Evolutionary conservation across 2,797 vertebrate species (phyloP), one percentile per base, ranked within the genome.

Genomic region (Gambusia yucatana): DNA sequence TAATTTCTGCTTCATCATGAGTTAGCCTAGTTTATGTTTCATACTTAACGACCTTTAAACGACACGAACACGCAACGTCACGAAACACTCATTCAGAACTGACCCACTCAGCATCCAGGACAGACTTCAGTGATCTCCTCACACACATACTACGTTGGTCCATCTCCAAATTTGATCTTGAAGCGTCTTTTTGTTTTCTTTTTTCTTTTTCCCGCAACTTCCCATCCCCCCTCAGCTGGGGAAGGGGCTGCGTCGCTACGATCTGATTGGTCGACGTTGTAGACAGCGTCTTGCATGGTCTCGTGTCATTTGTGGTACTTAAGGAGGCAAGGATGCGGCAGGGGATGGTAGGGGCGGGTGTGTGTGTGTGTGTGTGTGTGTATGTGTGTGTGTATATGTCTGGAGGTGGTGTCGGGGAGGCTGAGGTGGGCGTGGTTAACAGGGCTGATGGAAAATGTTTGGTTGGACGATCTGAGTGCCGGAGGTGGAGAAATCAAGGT

Each of bases 261-360:
- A 89, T 95, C 86, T 82, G 85, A 94, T 93, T 93, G 91, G 94
- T 88, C 82, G 84, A 28, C 78, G 88, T 77, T 84, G 84, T 80
- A 20, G 82, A 80, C 88, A 77, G 80, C 25, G 44, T 74, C 63
- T 74, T 75, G 77, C 20, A 28, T 59, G 80, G 70, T 52, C 72
- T 73, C 71, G 57, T 78, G 75, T 82, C 44, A 63, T 65, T 63
- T 78, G 86, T 87, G 78, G 82, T 80, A 70, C 84, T 88, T 82
- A 69, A 75, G 59, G 73, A n/a, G 67, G 63, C 16, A 22, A 81
- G n/a, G 71, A 57, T 4, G 70, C 50, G 22, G 47, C 46, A 47
- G 65, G 43, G 1, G 75, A 30, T 43, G 43, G 4, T 43, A 6
- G 72, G 59, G 70, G 33, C 67, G 39, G 1, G 77, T 67, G 63